Evolutionary conservation across 2,113 vertebrate species (phyloP).

Genomic region (Megaptera novaeangliae): DNA sequence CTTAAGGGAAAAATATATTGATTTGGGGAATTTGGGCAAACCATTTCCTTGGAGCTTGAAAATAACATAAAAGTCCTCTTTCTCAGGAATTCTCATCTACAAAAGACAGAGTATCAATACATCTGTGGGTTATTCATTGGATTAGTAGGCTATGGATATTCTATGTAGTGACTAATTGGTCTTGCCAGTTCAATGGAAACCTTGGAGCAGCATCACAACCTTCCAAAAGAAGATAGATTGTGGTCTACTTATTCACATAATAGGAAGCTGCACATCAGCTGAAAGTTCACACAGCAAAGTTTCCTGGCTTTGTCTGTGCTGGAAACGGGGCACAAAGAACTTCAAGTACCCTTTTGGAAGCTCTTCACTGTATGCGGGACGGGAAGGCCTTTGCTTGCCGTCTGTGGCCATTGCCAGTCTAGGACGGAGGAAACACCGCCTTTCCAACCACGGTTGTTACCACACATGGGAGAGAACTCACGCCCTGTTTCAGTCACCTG

Average conservation of each 20-base stretch:
- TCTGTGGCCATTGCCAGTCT: no score
- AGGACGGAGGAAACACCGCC: no score
- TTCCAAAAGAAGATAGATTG: conserved; percentile 71
- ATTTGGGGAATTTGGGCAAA: not conserved
- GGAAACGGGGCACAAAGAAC: no score
- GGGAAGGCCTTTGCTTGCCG: no score
- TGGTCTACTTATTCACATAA: conserved; percentile 42
- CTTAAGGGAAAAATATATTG: not conserved
- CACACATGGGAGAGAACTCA: no score
- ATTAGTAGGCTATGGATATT: conserved; percentile 59
- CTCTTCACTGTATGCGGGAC: no score
- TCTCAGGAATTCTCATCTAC: not conserved
- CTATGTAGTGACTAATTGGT: conserved; percentile 68
- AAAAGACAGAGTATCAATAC: conserved; percentile 21
- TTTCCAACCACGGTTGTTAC: no score
- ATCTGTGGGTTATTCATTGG: not conserved
- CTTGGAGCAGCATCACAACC: not conserved
- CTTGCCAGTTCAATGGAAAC: conserved; percentile 67
- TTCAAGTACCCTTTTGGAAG: no score
- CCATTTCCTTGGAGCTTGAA: not conserved
- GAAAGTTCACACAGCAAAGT: conserved; percentile 56
- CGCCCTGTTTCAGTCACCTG: no score
- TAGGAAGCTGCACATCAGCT: conserved; percentile 53
- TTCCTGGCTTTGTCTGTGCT: conserved; percentile 15
- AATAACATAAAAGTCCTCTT: not conserved